Evolutionary conservation across 2,888 invertebrate species (phyloP), one percentile per base, ranked within the genome.

Genomic region (Trypoxylon attenuatum): DNA sequence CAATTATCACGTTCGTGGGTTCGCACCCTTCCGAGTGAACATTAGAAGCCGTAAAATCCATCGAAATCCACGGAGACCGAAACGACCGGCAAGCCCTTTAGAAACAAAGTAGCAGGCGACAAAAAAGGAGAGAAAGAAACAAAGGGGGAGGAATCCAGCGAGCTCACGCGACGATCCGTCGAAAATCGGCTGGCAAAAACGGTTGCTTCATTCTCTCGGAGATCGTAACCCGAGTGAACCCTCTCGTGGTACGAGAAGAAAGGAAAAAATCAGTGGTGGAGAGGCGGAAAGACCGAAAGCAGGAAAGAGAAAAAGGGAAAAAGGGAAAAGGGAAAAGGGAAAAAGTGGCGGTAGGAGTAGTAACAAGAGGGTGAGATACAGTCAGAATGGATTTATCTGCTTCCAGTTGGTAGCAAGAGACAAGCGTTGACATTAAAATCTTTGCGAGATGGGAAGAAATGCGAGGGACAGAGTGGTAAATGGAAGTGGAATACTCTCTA

Each of bases 391-490:
- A 73, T 55, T 73, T 70, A 63, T 70, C 70, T 29, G 21, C 33
- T 50, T 51, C 53, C 41, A 15, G 38, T 15, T 42, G 46, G 22
- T 27, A 33, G 47, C 39, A 29, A 15, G 10, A 41, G 56, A 59
- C 69, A 54, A 56, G 18, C 63, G 63, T 55, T 57, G 61, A 71
- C 63, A 47, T 72, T 63, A 56, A 69, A 61, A 52, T 59, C 58
- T 61, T 50, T 29, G 10, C 41, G 15, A 45, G 46, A 59, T 52
- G 52, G 39, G 23, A 6, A 50, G 39, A 39, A 42, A 55, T n/a
- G 22, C 27, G 8, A 13, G 13, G 8, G 8, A n/a, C n/a, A 1
- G 47, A 45, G 33, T n/a, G 22, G 29, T 0, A 8, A 38, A 5
- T 10, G 6, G 16, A 13, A 43, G 18, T 25, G 18, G n/a, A 21